phyloP scores from a whole-genome alignment of 2,888 invertebrate genomes.

The Thereva unica region DNA sequence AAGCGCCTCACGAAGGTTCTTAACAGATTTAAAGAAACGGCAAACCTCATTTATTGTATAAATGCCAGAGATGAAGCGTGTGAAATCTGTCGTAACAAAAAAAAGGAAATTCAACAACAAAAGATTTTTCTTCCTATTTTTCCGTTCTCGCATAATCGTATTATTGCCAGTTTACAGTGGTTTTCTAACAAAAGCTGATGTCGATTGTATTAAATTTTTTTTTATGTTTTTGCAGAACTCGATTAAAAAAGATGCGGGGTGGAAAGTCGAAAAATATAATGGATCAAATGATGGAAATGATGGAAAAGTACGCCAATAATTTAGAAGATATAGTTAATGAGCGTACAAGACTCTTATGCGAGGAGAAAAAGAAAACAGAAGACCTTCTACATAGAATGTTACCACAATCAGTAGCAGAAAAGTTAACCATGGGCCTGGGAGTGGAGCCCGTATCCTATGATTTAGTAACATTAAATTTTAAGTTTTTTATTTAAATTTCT shows the following conservation, averaged over 20 bases:
- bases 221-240: conserved; percentile 52
- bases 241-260: conserved; percentile 89
- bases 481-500: neutral
- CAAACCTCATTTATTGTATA: no score
- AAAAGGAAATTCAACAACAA: no score
- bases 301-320: conserved; percentile 95
- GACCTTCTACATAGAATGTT: conserved; percentile 92
- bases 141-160: no score
- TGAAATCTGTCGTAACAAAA: no score
- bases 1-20: no score
- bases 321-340: conserved; percentile 92
- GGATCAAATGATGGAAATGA: conserved; percentile 98
- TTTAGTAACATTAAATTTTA: conserved; percentile 62
- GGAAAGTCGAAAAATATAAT: conserved; percentile 84
- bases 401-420: conserved; percentile 89
- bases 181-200: neutral
- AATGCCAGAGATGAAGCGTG: no score
- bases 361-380: conserved; percentile 93
- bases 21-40: no score
- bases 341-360: conserved; percentile 83
- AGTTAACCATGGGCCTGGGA: conserved; percentile 83
- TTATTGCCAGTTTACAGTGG: neutral
- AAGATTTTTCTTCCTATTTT: no score
- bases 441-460: conserved; percentile 93
- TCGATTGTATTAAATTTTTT: conserved; percentile 44